Conservation (phyloP, 2,888 invertebrate genomes). For the Subacronicta megacephala region DNA sequence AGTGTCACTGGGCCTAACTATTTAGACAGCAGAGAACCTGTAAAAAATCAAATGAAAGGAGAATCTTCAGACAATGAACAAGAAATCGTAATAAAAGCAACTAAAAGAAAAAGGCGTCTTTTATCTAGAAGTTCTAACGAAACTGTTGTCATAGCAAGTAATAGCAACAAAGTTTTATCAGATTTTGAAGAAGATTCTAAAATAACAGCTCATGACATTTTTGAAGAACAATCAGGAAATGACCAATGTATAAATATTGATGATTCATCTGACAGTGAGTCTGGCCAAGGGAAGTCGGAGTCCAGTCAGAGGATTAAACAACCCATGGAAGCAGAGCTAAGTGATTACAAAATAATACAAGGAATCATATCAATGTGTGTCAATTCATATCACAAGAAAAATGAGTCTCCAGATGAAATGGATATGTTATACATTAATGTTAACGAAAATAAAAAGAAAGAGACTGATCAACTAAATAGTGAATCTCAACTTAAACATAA, state of each 20-base stretch:
- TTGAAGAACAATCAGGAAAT: constrained; percentile 24
- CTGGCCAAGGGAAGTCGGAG: constrained; percentile 46
- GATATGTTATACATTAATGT: constrained; percentile 18
- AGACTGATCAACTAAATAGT: constrained; percentile 33
- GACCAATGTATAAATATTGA: constrained; percentile 74
- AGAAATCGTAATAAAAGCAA: constrained; percentile 43
- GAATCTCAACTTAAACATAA: constrained; percentile 75
- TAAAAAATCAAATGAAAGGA: neutral
- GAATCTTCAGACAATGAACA: constrained; percentile 57
- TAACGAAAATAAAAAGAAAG: constrained; percentile 30
- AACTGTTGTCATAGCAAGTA: constrained; percentile 62
- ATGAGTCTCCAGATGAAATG: constrained; percentile 25
- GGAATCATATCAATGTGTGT: constrained; percentile 71
- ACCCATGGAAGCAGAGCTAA: constrained; percentile 37
- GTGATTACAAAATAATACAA: constrained; percentile 65
- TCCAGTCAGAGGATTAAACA: constrained; percentile 28
- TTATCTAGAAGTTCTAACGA: constrained; percentile 68
- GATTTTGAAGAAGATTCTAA: constrained; percentile 31
- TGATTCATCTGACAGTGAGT: constrained; percentile 72
- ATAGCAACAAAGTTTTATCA: constrained; percentile 39
- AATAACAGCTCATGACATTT: constrained; percentile 14
- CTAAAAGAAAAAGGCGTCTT: constrained; percentile 54
- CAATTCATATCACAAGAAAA: constrained; percentile 66
- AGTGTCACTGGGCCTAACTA: constrained; percentile 10
- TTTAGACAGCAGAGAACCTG: neutral